Evolutionary conservation across 2,113 vertebrate species (phyloP), one percentile per base, ranked within the genome.

Genomic region (Labrus mixtus): DNA sequence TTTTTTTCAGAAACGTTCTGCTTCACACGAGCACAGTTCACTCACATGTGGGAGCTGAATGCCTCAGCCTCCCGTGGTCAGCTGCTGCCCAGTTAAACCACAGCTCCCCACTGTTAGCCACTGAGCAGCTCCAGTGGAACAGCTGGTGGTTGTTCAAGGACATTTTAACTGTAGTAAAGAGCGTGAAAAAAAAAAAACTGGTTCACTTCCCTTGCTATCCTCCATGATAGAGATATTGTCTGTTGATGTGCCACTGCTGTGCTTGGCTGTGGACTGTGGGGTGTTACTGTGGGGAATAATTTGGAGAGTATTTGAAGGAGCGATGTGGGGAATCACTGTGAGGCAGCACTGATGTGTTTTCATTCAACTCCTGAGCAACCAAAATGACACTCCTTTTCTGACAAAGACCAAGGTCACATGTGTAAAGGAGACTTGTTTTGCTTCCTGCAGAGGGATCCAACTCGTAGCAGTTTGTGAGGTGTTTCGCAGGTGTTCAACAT

Each of bases 121-220:
- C 16, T 64, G 61, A 68, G 53, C 37, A 19, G 58, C 72, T 86
- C 43, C 55, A 63, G 0, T 73, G 63, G 58, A 83, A 76, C 81
- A 72, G 68, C 22, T 64, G 61, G 80, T 74, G 82, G 73, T 76
- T 55, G 56, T 54, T 82, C 73, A 80, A 87, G 79, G 85, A 78
- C 78, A 61, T 63, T 62, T 78, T 57, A 59, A 63, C 50, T 57
- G 58, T 63, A 36, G 63, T 75, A 45, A 60, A 78, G 36, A 74
- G 81, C 15, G 11, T 46, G 23, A 51, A 45, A 63, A 65, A 59
- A 65, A 59, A 23, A 54, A 0, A 25, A 59, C 4, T 72, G 43
- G 65, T 61, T 74, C 57, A 58, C 61, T 59, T 78, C 62, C 23
- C 17, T 20, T 72, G 58, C 25, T 57, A 76, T 70, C 51, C 48